Percentiles rank a stretch among this genome's conserved stretches.
Evolutionary conservation across 1,140 invertebrate genomes (phyloP).

Genomic region (Phortica variegata): DNA sequence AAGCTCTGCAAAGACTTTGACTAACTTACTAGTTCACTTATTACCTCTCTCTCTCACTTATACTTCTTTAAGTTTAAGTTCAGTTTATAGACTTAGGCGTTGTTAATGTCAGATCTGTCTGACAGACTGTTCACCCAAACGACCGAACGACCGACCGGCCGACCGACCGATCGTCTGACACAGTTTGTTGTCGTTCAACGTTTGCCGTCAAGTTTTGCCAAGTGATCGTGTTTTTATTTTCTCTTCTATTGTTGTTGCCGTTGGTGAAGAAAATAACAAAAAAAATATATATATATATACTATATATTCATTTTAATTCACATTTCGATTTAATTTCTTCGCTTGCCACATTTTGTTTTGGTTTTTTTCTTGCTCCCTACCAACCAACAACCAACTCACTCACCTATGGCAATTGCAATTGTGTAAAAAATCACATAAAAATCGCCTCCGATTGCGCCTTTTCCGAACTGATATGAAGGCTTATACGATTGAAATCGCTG

Average conservation of each 20-base stretch:
- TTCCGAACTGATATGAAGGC: slow-evolving; percentile 21
- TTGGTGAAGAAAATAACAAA: neutral
- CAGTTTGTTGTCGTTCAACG: no score
- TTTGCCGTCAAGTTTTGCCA: no score
- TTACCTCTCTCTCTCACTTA: neutral
- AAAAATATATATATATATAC: slow-evolving; percentile 6
- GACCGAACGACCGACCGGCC: no score
- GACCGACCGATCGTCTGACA: no score
- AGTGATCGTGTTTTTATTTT: no score
- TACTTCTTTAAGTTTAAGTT: no score
- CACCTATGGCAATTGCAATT: slow-evolving; percentile 18
- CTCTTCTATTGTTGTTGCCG: no score
- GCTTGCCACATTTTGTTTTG: slow-evolving; percentile 12
- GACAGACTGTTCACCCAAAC: no score
- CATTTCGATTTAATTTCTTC: slow-evolving; percentile 31
- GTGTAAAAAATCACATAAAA: slow-evolving; percentile 54
- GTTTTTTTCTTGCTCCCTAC: slow-evolving; percentile 8
- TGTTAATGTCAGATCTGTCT: no score
- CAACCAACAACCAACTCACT: slow-evolving; percentile 16
- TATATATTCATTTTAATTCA: slow-evolving; percentile 37
- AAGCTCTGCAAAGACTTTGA: slow-evolving; percentile 46
- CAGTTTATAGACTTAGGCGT: no score
- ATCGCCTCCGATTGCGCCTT: slow-evolving; percentile 46
- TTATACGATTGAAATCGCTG: no score
- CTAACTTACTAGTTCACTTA: slow-evolving; percentile 41